Evolutionary conservation across 2,888 invertebrate species (phyloP).

Genomic region (Calameuta idolon): DNA sequence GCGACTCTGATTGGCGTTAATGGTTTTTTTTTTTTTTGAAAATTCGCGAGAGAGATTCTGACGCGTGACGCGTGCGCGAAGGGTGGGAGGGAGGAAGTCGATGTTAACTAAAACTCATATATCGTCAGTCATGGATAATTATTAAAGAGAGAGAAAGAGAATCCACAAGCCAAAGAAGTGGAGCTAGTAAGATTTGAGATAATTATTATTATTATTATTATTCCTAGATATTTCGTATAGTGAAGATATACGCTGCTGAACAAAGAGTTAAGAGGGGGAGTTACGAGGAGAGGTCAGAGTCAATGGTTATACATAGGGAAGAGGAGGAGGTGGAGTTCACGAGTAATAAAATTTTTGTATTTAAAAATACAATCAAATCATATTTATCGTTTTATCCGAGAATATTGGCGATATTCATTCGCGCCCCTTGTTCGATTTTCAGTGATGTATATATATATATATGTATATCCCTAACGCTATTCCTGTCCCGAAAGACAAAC

Average conservation of each 20-base stretch:
- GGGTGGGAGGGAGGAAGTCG: neutral
- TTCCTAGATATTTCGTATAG: neutral
- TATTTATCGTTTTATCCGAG: constrained; percentile 10
- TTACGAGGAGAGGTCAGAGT: neutral
- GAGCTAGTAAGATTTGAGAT: constrained; percentile 58
- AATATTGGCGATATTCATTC: neutral
- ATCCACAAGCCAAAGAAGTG: constrained; percentile 66
- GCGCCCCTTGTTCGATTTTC: neutral
- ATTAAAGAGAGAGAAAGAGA: constrained; percentile 5
- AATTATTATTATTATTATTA: constrained; percentile 30
- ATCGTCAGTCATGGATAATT: constrained; percentile 52
- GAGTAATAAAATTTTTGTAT: neutral
- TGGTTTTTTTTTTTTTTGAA: neutral
- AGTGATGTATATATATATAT: neutral
- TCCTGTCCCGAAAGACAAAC: neutral
- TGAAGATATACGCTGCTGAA: neutral
- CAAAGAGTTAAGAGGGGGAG: neutral
- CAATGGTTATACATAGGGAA: neutral
- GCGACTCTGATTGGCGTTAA: neutral
- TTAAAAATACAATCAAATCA: constrained; percentile 5
- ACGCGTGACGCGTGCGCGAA: constrained; percentile 13
- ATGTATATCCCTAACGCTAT: neutral
- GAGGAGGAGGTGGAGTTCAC: neutral
- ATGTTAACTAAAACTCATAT: constrained; percentile 39
- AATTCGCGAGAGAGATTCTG: constrained; percentile 25